These are phyloP conservation scores for Cardiocondyla obscurior DNA, from an alignment of 1,140 invertebrate species.

Conservation along the genomic window DNA sequence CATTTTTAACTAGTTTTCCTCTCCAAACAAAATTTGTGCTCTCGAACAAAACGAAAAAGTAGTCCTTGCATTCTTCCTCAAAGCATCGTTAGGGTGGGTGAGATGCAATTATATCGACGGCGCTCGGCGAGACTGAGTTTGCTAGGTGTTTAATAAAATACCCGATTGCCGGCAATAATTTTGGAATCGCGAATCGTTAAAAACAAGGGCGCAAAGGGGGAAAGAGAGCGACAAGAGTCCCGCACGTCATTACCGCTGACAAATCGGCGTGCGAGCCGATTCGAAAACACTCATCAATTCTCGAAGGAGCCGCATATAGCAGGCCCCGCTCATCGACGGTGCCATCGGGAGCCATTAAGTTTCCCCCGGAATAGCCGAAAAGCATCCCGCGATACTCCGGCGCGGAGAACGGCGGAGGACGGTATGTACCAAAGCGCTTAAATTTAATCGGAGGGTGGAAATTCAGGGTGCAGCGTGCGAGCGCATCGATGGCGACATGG, in stretches of 20 bases:
- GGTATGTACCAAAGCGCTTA: conserved; percentile 65
- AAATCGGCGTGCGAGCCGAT: conserved; percentile 34
- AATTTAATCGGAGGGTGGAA: conserved; percentile 68
- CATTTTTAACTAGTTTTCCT: conserved; percentile 41
- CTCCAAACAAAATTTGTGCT: conserved; percentile 14
- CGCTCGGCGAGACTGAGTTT: neutral
- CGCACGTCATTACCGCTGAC: conserved; percentile 13
- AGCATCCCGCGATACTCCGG: conserved; percentile 38
- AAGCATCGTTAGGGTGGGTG: neutral
- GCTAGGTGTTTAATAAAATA: conserved; percentile 22
- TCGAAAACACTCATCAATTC: conserved; percentile 60
- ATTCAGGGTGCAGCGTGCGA: conserved; percentile 53
- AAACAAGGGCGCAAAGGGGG: conserved; percentile 17
- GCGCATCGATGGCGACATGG: conserved; percentile 42
- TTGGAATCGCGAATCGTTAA: conserved; percentile 29
- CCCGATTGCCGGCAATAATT: conserved; percentile 16
- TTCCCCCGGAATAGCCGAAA: conserved; percentile 37
- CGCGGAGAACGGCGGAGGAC: conserved; percentile 1
- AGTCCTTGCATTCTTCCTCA: conserved; percentile 19
- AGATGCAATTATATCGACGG: conserved; percentile 5
- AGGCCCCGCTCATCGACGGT: conserved; percentile 26
- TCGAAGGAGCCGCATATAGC: conserved; percentile 57
- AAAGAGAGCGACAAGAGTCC: neutral
- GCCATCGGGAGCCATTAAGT: conserved; percentile 62
- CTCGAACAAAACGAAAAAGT: neutral